Conservation (phyloP, 2,797 vertebrate genomes). For the Micromesistius poutassou region DNA sequence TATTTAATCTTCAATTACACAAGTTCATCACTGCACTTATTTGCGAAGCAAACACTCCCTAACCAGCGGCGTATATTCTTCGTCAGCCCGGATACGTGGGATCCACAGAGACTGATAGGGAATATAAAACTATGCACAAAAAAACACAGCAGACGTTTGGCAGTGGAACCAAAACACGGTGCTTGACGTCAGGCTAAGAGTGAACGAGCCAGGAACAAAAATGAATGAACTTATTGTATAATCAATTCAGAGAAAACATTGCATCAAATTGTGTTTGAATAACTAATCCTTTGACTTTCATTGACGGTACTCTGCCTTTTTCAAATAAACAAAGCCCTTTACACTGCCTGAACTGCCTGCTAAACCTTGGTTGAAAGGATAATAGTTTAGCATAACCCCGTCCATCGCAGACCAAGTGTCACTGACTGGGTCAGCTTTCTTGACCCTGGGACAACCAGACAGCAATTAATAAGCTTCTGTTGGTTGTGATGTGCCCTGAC, state of each 20-base stretch:
- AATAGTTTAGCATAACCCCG: slow-evolving; percentile 6
- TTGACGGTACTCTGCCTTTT: not conserved
- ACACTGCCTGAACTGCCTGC: not conserved
- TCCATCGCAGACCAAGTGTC: not conserved
- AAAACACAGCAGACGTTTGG: not conserved
- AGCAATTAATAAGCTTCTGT: not conserved
- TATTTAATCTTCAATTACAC: slow-evolving; percentile 57
- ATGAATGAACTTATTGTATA: slow-evolving; percentile 30
- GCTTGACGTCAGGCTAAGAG: not conserved
- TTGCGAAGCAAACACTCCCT: slow-evolving; percentile 43
- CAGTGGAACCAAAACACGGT: not conserved
- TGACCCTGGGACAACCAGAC: not conserved
- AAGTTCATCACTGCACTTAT: slow-evolving; percentile 57
- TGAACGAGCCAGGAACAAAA: slow-evolving; percentile 19
- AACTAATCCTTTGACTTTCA: not conserved
- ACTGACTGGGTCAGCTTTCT: not conserved
- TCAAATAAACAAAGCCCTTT: not conserved
- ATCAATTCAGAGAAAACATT: slow-evolving; percentile 45
- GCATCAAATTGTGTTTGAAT: not conserved
- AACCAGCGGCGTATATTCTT: slow-evolving; percentile 35
- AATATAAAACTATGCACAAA: slow-evolving; percentile 3
- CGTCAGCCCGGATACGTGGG: not conserved
- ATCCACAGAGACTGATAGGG: slow-evolving; percentile 19
- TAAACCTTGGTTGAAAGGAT: not conserved
- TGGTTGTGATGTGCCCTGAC: not conserved